A percentile compares a stretch with the other conserved stretches of the same genome.
These are phyloP conservation scores for Oncorhynchus clarkii DNA, from an alignment of 2,113 vertebrate genomes.

Conservation along the genomic window DNA sequence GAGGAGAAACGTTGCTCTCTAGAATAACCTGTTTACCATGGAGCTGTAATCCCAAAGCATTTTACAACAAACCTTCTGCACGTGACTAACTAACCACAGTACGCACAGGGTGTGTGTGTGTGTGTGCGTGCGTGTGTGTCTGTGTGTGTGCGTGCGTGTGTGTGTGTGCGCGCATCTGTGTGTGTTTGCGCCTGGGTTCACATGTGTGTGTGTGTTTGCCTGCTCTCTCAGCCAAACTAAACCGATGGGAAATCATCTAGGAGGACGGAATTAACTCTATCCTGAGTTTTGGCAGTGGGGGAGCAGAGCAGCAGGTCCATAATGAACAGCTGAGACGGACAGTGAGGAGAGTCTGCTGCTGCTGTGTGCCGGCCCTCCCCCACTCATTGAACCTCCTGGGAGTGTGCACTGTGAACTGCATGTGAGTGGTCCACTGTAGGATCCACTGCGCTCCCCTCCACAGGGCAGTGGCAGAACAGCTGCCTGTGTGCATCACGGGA, in stretches of 20 bases:
- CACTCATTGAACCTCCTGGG: background rate
- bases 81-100: no score
- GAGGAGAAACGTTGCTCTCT: no score
- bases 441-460: background rate
- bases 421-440: background rate
- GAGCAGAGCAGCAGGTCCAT: background rate
- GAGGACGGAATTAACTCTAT: background rate
- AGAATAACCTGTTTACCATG: no score
- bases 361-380: background rate
- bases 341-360: background rate
- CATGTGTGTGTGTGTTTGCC: background rate
- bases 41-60: no score
- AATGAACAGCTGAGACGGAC: conserved; percentile 4
- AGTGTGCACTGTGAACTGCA: background rate
- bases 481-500: background rate
- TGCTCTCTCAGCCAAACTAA: background rate
- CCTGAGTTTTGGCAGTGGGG: background rate
- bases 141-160: no score
- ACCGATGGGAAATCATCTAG: background rate
- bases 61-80: no score
- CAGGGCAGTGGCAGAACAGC: background rate
- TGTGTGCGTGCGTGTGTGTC: no score
- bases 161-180: no score
- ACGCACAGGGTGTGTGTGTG: no score
- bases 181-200: background rate